These are phyloP conservation scores for Teinopalpus imperialis DNA, from an alignment of 2,888 invertebrate genomes.

Conservation along the genomic window DNA sequence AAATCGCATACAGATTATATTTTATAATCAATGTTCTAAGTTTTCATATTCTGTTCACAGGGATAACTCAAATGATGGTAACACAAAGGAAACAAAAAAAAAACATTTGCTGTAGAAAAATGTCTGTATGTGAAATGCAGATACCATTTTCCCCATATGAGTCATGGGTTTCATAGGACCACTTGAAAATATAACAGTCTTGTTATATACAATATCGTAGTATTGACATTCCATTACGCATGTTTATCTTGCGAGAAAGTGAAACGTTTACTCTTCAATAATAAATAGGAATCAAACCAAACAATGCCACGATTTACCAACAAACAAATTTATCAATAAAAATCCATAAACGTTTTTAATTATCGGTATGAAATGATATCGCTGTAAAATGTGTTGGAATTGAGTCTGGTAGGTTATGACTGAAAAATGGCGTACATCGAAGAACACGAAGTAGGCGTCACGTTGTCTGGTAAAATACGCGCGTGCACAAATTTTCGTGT, in stretches of 20 bases:
- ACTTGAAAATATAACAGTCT: too few species aligned
- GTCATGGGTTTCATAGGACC: too few species aligned
- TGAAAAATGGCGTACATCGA: conserved; percentile 30
- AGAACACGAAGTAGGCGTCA: conserved; percentile 48
- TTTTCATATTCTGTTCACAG: too few species aligned
- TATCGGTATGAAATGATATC: conserved; percentile 36
- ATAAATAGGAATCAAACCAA: not conserved
- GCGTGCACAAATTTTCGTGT: too few species aligned
- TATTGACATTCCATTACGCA: not conserved
- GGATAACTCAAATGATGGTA: too few species aligned
- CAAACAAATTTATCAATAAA: conserved; percentile 5
- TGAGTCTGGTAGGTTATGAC: conserved; percentile 38
- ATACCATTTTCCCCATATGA: too few species aligned
- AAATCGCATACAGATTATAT: too few species aligned
- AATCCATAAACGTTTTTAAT: conserved; percentile 16
- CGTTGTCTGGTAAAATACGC: conserved; percentile 52
- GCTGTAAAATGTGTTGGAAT: conserved; percentile 21
- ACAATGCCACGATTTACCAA: conserved; percentile 2
- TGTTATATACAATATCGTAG: too few species aligned
- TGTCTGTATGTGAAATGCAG: too few species aligned
- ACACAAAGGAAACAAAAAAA: too few species aligned
- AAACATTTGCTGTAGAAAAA: too few species aligned
- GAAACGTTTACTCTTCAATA: not conserved
- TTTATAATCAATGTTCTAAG: too few species aligned
- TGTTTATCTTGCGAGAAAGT: not conserved